Conservation (phyloP, 2,888 invertebrate species). For the Diarsia rubi region DNA sequence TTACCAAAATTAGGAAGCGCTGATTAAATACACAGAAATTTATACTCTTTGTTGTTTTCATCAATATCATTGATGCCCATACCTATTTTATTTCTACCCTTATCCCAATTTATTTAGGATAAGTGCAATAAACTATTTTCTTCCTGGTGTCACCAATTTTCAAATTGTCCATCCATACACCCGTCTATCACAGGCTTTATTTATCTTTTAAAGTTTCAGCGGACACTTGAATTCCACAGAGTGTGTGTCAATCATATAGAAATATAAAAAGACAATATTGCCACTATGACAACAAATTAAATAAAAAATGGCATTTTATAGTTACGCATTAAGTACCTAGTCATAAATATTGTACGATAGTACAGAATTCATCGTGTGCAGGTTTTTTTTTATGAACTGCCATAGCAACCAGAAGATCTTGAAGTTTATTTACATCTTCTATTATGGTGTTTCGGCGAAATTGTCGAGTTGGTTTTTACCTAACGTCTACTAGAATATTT, state of each 20-base stretch:
- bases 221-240: background rate
- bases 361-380: background rate
- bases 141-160: background rate
- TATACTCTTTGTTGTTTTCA: background rate
- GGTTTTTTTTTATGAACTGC: background rate
- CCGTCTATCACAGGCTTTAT: background rate
- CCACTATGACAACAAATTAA: background rate
- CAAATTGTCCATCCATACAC: background rate
- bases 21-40: background rate
- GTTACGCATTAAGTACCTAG: background rate
- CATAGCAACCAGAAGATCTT: background rate
- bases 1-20: too few relatives aligned
- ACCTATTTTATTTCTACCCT: background rate
- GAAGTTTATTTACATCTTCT: conserved; percentile 4
- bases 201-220: background rate
- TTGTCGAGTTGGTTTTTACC: conserved; percentile 5
- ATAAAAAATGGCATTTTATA: background rate
- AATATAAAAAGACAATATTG: too few relatives aligned
- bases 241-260: background rate
- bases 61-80: too few relatives aligned
- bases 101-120: background rate
- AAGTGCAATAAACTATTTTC: too few relatives aligned
- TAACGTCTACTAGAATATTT: background rate
- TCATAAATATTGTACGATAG: background rate
- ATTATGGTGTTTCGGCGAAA: conserved; percentile 17